Evolutionary conservation across 2,797 vertebrate genomes (phyloP), one percentile per base, ranked within the genome.

Genomic region (Malacoraja senta): DNA sequence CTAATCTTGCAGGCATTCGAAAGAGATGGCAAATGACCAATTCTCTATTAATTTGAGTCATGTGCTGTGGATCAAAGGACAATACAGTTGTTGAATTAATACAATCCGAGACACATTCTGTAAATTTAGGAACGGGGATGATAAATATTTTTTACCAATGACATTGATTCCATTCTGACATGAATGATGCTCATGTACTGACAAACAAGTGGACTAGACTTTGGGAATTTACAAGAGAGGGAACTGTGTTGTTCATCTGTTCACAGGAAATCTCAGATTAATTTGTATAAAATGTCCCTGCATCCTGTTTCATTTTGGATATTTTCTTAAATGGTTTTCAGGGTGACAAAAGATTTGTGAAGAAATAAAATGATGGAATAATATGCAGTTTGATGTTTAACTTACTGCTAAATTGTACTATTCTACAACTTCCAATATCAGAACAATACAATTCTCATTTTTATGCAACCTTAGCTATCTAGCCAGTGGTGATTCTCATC

Each of bases 1-100:
- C 65, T 71, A 35, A 35, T 35, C 86, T 65, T 91, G 19, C 86
- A 71, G 65, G 61, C 32, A 91, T 29, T 32, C 15, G 61, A n/a
- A 91, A 71, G 35, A 71, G 8, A 68, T 91, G 86, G 17, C 86
- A 91, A 71, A 65, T 91, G n/a, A 35, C n/a, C 29, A 90, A 68
- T 90, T 90, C 63, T 68, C n/a, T 90, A 21, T 90, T 90, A 90
- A 32, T 38, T 17, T 15, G 32, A 9, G 32, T 71, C 19, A 91
- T 21, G 65, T 71, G 32, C 7, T 83, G 21, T 61, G 35, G 44
- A 61, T 84, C 81, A 91, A 71, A 91, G 65, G 86, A 71, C 24
- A 19, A 71, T 71, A 7, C 32, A 71, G 65, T 24, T 71, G 15
- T 71, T 91, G 65, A 38, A 91, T 9, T 65, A 32, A 58, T 6